These are phyloP conservation scores for Eonycteris spelaea DNA, from an alignment of 2,113 vertebrate species.

Conservation along the genomic window DNA sequence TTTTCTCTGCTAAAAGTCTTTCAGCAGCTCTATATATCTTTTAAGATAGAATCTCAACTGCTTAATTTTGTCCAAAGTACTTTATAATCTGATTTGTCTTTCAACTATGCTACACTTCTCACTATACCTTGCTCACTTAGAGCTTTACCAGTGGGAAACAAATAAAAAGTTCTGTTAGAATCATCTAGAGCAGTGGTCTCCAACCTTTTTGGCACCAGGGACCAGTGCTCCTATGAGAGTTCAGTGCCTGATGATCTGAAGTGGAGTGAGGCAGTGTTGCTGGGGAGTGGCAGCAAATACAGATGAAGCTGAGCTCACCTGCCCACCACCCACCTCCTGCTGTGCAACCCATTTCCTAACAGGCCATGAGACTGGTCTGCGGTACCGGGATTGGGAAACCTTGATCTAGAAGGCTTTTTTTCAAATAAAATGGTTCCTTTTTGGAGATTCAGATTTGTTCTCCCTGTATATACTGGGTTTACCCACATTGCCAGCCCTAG, in stretches of 20 bases:
- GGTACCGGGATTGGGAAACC: too few relatives aligned
- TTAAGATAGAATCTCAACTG: slow-evolving; percentile 5
- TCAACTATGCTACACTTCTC: neutral
- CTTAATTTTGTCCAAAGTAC: neutral
- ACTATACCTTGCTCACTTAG: neutral
- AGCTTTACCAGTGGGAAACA: neutral
- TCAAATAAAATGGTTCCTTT: neutral
- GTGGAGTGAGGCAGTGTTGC: too few relatives aligned
- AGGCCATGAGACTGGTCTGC: too few relatives aligned
- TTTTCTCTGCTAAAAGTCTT: slow-evolving; percentile 41
- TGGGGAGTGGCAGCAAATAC: too few relatives aligned
- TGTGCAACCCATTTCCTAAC: too few relatives aligned
- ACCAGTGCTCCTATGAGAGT: too few relatives aligned
- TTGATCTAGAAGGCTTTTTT: neutral
- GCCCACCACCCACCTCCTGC: too few relatives aligned
- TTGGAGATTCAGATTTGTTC: neutral
- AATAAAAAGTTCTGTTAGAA: neutral
- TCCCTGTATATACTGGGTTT: neutral
- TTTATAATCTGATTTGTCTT: neutral
- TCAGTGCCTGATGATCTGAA: too few relatives aligned
- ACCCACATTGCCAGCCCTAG: neutral
- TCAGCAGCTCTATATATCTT: neutral
- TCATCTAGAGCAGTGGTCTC: neutral
- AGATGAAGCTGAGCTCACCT: too few relatives aligned
- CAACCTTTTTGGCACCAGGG: too few relatives aligned